These are phyloP conservation scores for Caenorhabditis virilis DNA, from an alignment of 2,888 invertebrate species.

Conservation along the genomic window DNA sequence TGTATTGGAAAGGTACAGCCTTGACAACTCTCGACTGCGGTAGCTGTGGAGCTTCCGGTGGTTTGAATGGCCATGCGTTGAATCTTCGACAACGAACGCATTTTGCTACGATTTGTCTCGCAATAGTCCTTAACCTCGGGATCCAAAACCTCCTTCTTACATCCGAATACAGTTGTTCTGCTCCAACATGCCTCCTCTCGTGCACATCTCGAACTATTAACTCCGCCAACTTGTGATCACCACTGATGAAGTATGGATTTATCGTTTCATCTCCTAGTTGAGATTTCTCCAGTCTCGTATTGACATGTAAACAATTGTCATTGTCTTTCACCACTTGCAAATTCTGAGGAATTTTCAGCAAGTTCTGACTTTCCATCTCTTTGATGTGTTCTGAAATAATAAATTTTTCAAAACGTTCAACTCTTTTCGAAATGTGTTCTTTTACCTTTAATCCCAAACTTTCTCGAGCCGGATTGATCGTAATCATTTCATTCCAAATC, in stretches of 20 bases:
- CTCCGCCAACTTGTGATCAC: background rate
- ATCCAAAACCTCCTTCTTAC: too few relatives aligned
- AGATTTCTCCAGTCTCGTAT: too few relatives aligned
- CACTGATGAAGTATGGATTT: background rate
- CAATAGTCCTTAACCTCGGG: background rate
- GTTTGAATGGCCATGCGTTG: conserved; percentile 8
- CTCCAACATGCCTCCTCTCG: background rate
- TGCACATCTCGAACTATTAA: background rate
- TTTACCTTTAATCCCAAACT: too few relatives aligned
- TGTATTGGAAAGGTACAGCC: conserved; percentile 6
- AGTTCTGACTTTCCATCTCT: too few relatives aligned
- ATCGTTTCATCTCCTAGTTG: background rate
- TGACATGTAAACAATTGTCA: too few relatives aligned
- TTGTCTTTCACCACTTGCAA: too few relatives aligned
- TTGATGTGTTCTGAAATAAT: too few relatives aligned
- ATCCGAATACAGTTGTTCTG: background rate
- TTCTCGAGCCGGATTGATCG: too few relatives aligned
- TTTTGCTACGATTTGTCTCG: background rate
- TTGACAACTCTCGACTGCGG: conserved; percentile 6
- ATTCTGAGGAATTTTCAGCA: too few relatives aligned
- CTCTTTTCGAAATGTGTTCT: too few relatives aligned
- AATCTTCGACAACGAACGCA: conserved; percentile 10
- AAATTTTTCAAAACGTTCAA: too few relatives aligned
- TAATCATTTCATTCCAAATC: too few relatives aligned
- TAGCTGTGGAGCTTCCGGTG: conserved; percentile 9